Conservation (phyloP, 1,140 invertebrate genomes). For the Drosophila repleta region DNA sequence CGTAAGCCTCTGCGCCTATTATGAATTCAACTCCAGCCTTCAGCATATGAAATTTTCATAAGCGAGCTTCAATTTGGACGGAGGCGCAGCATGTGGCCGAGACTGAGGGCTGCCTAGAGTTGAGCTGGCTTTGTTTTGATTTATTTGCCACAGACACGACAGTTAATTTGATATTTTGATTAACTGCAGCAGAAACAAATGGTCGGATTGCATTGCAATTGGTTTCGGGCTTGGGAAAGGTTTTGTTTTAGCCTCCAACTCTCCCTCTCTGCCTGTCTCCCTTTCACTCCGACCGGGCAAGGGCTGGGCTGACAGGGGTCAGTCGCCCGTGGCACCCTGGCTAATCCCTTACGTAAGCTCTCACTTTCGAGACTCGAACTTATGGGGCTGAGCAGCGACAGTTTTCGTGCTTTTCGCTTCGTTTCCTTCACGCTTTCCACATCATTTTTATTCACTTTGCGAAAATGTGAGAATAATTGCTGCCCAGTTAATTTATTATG, state of each 20-base stretch:
- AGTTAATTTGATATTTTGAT: constrained; percentile 84
- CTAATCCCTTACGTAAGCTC: constrained; percentile 60
- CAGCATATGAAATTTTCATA: constrained; percentile 74
- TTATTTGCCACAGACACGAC: constrained; percentile 83
- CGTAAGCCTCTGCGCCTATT: constrained; percentile 67
- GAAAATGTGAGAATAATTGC: constrained; percentile 80
- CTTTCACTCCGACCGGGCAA: constrained; percentile 1
- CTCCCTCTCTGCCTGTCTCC: too few relatives aligned
- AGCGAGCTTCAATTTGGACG: constrained; percentile 50
- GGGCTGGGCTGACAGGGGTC: constrained; percentile 39
- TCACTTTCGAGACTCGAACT: constrained; percentile 45
- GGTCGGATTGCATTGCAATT: constrained; percentile 7
- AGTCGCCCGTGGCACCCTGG: constrained; percentile 44
- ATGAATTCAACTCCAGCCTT: constrained; percentile 76
- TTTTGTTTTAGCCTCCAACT: constrained; percentile 1
- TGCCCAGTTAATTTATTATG: constrained; percentile 78
- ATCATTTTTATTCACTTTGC: constrained; percentile 78
- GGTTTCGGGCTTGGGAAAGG: constrained; percentile 5
- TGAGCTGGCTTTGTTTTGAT: constrained; percentile 74
- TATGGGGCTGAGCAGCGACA: constrained; percentile 10
- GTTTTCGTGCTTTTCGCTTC: constrained; percentile 21
- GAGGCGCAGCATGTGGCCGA: constrained; percentile 4
- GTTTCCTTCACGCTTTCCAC: constrained; percentile 43
- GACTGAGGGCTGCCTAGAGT: constrained; percentile 22
- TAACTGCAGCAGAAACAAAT: constrained; percentile 66